Evolutionary conservation across 2,113 vertebrate species (phyloP), one percentile per base, ranked within the genome.

Genomic region (Lethenteron camtschaticum): DNA sequence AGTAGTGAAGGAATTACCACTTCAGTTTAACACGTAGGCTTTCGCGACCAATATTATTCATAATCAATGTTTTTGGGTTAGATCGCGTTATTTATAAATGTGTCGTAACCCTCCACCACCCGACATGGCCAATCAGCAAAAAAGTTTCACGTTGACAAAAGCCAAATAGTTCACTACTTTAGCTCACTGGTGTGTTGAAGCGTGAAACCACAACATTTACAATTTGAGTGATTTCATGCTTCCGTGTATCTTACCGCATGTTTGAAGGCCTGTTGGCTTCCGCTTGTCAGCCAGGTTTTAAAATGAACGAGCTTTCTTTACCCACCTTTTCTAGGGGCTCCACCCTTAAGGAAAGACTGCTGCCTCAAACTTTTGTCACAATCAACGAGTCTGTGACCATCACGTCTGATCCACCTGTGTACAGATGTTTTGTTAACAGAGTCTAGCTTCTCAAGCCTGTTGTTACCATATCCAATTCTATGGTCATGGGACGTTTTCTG

Each of bases 391-490:
- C n/a, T 20, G 63, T 20, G 63, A 66, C 10, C 63, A 66, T 66
- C 60, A 66, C 60, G 10, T 20, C 63, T 66, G 9, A 20, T 9
- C 63, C 63, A 10, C 8, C 63, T 8, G 20, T 66, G 63, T 66
- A 9, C 63, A 66, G 63, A 66, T n/a, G 9, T 66, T 20, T 20
- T 16, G 63, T 66, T 8, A 66, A 20, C 63, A 66, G 20, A 9
- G 11, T 66, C 63, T 20, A 66, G 63, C 63, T 66, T 20, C 63
- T 66, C 63, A 66, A 66, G 63, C 63, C 8, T 66, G 63, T 20
- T 66, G 1, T 2, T 9, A 66, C 20, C 63, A 66, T 20, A n/a
- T 66, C 20, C 8, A 9, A n/a, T 41, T 66, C 63, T 9, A 20
- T 9, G 9, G 10, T 20, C 63, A 66, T 10, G 20, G 8, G 63